Evolutionary conservation across 1,140 invertebrate genomes (phyloP).

Genomic region (Anastrepha ludens): DNA sequence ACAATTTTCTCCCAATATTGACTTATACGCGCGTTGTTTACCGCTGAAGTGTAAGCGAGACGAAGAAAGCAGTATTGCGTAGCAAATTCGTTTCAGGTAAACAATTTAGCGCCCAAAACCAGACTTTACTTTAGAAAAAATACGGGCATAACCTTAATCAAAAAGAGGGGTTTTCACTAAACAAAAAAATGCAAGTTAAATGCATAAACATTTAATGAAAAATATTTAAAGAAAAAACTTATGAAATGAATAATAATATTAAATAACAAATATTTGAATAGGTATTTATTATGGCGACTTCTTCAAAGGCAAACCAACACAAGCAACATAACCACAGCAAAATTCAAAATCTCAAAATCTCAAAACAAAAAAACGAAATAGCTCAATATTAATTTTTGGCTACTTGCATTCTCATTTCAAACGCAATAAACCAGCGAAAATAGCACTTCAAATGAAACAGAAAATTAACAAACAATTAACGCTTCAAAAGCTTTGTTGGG

Average conservation of each 20-base stretch:
- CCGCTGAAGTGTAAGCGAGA: not conserved
- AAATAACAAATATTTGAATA: constrained; percentile 30
- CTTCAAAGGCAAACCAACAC: not conserved
- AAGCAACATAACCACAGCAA: not conserved
- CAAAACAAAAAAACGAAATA: constrained; percentile 5
- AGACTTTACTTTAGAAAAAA: not conserved
- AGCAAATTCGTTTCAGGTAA: not conserved
- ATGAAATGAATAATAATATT: constrained; percentile 14
- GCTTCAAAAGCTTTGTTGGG: not conserved
- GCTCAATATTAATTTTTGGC: not conserved
- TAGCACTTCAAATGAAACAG: constrained; percentile 6
- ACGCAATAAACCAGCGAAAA: constrained; percentile 35
- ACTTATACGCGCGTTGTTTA: not conserved
- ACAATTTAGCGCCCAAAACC: not conserved
- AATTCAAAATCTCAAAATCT: constrained; percentile 29
- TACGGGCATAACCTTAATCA: not conserved
- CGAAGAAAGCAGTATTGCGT: not conserved
- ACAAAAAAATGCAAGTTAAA: not conserved
- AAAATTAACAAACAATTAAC: not conserved
- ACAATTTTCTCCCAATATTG: not conserved
- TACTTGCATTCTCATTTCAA: constrained; percentile 19
- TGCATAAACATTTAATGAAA: not conserved
- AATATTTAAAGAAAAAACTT: not conserved
- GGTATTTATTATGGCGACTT: constrained; percentile 22
- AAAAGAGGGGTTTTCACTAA: not conserved